phyloP scores from a whole-genome alignment of 2,113 vertebrate genomes.

The Genyomyrus donnyi region DNA sequence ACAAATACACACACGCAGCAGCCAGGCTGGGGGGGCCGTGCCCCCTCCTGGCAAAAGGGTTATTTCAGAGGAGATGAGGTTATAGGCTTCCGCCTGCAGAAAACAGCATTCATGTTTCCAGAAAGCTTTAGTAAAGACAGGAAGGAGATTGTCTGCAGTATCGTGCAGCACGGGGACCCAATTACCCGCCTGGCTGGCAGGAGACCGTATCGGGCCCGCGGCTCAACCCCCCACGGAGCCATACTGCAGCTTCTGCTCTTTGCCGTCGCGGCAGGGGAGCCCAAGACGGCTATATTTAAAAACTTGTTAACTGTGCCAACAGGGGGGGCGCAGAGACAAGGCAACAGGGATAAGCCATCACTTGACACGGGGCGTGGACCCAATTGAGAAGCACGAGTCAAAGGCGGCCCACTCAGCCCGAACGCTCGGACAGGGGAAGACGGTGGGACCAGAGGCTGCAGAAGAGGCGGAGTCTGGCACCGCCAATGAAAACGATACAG shows the following conservation, averaged over 20 bases:
- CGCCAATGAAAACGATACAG: neutral
- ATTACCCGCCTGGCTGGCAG: neutral
- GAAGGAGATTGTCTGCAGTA: neutral
- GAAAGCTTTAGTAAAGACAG: neutral
- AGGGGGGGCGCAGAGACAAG: neutral
- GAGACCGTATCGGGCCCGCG: neutral
- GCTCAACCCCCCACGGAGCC: neutral
- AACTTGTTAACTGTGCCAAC: constrained; percentile 27
- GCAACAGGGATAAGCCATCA: neutral
- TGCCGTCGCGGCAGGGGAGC: constrained; percentile 10
- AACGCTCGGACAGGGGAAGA: neutral
- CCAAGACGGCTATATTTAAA: constrained; percentile 39
- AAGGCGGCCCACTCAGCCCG: neutral
- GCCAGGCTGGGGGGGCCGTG: neutral
- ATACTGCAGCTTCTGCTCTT: neutral
- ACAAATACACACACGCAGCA: neutral
- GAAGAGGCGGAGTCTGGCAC: neutral
- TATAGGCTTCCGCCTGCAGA: neutral
- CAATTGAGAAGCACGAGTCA: neutral
- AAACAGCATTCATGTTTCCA: neutral
- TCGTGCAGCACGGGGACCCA: neutral
- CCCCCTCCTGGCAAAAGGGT: neutral
- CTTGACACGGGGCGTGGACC: neutral
- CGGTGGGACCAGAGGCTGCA: neutral
- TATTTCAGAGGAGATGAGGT: neutral